Base-by-base conservation (phyloP, 2,888 invertebrate species). In the Tetrapedia diversipes region DNA sequence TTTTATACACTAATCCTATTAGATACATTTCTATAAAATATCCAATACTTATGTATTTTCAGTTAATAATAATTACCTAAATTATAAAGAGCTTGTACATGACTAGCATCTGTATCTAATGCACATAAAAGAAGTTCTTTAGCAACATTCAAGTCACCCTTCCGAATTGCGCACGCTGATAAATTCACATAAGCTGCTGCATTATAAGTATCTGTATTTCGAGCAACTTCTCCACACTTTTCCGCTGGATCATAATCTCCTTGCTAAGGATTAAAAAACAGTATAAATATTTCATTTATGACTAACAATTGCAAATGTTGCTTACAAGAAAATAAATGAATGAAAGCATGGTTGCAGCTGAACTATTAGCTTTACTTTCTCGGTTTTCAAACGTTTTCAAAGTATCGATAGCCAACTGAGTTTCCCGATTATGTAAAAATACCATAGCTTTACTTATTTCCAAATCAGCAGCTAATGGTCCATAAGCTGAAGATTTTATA, bases 401-500 rank as follows among this genome's bases (percentile, higher is more conserved):
- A 0, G 97, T 96, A 80, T 97, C 97, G 63, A 97, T 95, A 0
- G 98, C 97, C 91, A 96, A 93, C 60, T 93, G 93, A 64, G 97
- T 94, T 89, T 97, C 96, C 78, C 96, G 95, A 90, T 97, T 96
- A 75, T 96, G 95, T 60, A 98, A 92, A 90, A 95, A 96, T 90
- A 96, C 96, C 79, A 97, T 95, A 0, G 97, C 97, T 92, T 98
- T 98, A 92, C 97, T 97, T 80, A 98, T 95, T 92, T 98, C 98
- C 82, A 98, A 92, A 93, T 96, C 98, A 86, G 95, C 96, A 51
- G 97, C 98, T 80, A 97, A 93, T 90, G 94, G 94, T 43, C 95
- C 94, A 87, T 96, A 97, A 90, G 95, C 95, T n/a, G 98, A 98
- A 56, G 96, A 95, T 90, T 98, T 97, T 61, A 99, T 96, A 27